A percentile compares a stretch with the other conserved stretches of the same genome.
Conservation (phyloP, 2,113 vertebrate species). For the Naja naja region DNA sequence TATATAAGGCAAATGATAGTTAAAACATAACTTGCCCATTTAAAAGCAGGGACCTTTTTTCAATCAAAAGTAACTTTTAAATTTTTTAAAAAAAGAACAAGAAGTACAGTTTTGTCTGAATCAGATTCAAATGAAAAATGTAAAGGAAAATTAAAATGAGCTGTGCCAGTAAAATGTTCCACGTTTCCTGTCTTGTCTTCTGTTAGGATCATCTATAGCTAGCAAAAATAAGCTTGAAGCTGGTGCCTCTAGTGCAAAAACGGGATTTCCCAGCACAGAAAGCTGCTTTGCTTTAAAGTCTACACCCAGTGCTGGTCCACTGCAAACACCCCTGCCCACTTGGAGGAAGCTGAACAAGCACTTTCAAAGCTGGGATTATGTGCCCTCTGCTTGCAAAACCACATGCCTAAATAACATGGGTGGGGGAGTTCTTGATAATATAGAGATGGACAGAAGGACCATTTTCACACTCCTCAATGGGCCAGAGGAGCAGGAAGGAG, state of each 20-base stretch:
- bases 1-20: background rate
- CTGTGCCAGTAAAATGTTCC: background rate
- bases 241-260: background rate
- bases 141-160: background rate
- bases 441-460: background rate
- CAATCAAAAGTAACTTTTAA: background rate
- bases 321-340: background rate
- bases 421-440: background rate
- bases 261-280: slow-evolving; percentile 19
- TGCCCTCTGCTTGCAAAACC: background rate
- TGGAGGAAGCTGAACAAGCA: background rate
- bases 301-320: background rate
- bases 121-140: background rate
- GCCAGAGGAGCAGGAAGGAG: background rate
- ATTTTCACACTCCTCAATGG: background rate
- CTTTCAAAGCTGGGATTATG: background rate
- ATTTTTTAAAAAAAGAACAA: too few relatives aligned
- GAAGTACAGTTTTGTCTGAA: background rate
- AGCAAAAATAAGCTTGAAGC: background rate
- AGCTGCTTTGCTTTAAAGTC: slow-evolving; percentile 17
- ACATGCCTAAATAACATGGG: background rate
- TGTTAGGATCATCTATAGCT: background rate
- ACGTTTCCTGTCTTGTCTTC: background rate
- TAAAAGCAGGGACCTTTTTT: background rate
- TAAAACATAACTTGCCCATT: background rate